These are phyloP conservation scores for Lamellibrachia columna DNA, from an alignment of 2,888 invertebrate species.

Conservation along the genomic window DNA sequence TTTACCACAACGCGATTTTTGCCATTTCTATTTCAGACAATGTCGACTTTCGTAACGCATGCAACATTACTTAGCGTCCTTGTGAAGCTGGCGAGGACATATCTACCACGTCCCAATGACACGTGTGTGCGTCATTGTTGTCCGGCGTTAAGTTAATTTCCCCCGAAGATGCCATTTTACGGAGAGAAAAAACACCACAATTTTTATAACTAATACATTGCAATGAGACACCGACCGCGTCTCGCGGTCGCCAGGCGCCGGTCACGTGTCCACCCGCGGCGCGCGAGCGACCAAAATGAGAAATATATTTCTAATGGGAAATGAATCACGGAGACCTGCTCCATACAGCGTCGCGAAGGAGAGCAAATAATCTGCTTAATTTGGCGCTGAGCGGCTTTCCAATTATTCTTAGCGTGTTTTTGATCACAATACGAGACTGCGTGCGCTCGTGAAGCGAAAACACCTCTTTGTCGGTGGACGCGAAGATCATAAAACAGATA, in stretches of 20 bases:
- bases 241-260: background rate
- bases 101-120: background rate
- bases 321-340: background rate
- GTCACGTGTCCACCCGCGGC: background rate
- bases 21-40: background rate
- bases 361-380: slow-evolving; percentile 16
- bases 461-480: background rate
- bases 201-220: background rate
- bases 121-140: background rate
- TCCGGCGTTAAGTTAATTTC: background rate
- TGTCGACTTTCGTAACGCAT: background rate
- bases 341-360: background rate
- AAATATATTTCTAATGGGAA: slow-evolving; percentile 16
- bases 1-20: background rate
- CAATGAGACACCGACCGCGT: background rate
- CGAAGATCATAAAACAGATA: background rate
- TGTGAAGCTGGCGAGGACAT: background rate
- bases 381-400: background rate
- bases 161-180: background rate
- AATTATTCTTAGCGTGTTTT: background rate
- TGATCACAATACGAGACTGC: background rate
- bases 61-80: background rate
- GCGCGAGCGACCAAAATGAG: background rate
- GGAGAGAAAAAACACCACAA: background rate
- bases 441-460: background rate